Percentiles rank a stretch among this genome's conserved stretches.
These are phyloP conservation scores for Trichonephila clavipes DNA, from an alignment of 1,140 invertebrate genomes.

Conservation along the genomic window DNA sequence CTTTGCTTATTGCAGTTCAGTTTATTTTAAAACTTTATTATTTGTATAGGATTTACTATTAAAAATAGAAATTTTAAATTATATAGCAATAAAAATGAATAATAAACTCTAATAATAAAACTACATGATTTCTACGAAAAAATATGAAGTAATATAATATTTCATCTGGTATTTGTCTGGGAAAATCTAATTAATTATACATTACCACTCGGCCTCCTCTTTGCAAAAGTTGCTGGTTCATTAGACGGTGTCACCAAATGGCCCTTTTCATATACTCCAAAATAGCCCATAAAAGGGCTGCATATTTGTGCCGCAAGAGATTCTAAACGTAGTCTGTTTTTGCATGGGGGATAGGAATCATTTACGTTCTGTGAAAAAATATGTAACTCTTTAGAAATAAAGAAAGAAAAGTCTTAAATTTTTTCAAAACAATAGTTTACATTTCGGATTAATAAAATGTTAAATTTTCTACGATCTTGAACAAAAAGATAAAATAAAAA, in stretches of 20 bases:
- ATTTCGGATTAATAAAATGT: not conserved
- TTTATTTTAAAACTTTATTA: no score
- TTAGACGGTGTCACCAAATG: conserved; percentile 62
- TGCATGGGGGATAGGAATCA: conserved; percentile 74
- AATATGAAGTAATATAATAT: no score
- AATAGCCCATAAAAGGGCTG: conserved; percentile 72
- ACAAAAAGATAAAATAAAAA: no score
- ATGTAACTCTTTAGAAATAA: not conserved
- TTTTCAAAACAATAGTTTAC: not conserved
- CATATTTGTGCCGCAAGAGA: conserved; percentile 59
- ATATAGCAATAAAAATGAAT: no score
- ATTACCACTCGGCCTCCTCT: conserved; percentile 56
- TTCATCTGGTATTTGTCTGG: no score
- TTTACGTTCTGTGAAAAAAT: conserved; percentile 53
- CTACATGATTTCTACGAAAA: no score
- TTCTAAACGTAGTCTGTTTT: conserved; percentile 74
- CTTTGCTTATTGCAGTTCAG: no score
- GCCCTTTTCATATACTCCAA: conserved; percentile 72
- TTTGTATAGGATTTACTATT: no score
- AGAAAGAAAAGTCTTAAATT: not conserved
- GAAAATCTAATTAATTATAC: not conserved
- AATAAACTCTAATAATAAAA: no score
- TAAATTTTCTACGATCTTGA: no score
- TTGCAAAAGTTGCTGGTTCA: conserved; percentile 62
- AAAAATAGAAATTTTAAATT: no score